Conservation (phyloP, 1,140 invertebrate genomes). For the Heliothis subflexa region DNA sequence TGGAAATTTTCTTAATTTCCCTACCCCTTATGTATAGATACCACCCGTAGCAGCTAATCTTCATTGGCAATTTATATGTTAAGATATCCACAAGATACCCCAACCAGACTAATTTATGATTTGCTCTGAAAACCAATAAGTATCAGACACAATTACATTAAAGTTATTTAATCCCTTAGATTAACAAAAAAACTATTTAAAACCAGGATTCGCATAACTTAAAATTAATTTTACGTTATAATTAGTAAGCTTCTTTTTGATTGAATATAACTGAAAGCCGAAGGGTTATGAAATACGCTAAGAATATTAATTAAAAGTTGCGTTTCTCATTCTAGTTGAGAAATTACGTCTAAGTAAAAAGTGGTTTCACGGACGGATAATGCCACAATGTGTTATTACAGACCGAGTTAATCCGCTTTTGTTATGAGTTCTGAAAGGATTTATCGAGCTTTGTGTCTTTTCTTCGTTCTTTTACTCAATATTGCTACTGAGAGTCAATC, state of each 20-base stretch:
- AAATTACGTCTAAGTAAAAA: constrained; percentile 66
- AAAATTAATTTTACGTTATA: background rate
- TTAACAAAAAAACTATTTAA: too few relatives aligned
- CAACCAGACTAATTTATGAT: constrained; percentile 14
- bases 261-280: constrained; percentile 30
- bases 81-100: constrained; percentile 12
- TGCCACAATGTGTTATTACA: constrained; percentile 70
- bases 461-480: constrained; percentile 54
- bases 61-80: constrained; percentile 33
- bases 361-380: constrained; percentile 56
- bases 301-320: constrained; percentile 56
- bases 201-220: too few relatives aligned
- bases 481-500: constrained; percentile 51
- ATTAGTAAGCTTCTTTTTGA: constrained; percentile 12
- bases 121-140: background rate
- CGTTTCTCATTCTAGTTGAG: constrained; percentile 51
- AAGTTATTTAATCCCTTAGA: too few relatives aligned
- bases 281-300: constrained; percentile 45
- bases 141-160: too few relatives aligned
- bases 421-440: constrained; percentile 69
- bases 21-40: constrained; percentile 9
- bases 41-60: constrained; percentile 13
- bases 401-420: constrained; percentile 70
- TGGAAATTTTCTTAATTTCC: constrained; percentile 45
- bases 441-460: constrained; percentile 62